Evolutionary conservation across 2,113 vertebrate genomes (phyloP).

Genomic region (Lethenteron reissneri): DNA sequence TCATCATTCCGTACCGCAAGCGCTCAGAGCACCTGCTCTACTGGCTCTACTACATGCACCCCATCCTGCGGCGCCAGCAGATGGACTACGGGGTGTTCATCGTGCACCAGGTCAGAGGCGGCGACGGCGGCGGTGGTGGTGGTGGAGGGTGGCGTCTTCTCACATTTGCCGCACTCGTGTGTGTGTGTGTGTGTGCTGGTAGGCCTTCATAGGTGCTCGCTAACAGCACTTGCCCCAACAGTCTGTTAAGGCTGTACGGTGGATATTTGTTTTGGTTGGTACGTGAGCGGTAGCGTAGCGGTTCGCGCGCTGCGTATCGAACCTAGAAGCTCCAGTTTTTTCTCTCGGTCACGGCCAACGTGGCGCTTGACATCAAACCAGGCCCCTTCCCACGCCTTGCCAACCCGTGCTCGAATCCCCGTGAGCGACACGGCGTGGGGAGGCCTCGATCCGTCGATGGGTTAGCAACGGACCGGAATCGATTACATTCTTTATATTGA

Average conservation of each 20-base stretch:
- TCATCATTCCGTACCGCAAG: constrained; percentile 37
- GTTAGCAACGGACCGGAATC: background rate
- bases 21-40: constrained; percentile 33
- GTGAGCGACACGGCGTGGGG: no score
- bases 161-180: no score
- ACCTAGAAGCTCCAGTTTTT: background rate
- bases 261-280: background rate
- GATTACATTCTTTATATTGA: background rate
- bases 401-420: no score
- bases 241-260: no score
- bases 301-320: background rate
- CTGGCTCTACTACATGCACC: constrained; percentile 39
- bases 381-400: no score
- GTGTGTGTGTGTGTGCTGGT: background rate
- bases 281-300: background rate
- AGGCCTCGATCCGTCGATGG: background rate
- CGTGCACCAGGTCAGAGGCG: constrained; percentile 33
- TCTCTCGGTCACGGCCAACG: no score
- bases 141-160: background rate
- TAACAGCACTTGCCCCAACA: background rate
- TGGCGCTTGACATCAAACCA: no score
- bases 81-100: constrained; percentile 37
- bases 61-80: constrained; percentile 40
- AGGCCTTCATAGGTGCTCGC: background rate
- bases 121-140: background rate